Conservation (phyloP, 2,888 invertebrate species). For the Cyrtodaria siliqua region DNA sequence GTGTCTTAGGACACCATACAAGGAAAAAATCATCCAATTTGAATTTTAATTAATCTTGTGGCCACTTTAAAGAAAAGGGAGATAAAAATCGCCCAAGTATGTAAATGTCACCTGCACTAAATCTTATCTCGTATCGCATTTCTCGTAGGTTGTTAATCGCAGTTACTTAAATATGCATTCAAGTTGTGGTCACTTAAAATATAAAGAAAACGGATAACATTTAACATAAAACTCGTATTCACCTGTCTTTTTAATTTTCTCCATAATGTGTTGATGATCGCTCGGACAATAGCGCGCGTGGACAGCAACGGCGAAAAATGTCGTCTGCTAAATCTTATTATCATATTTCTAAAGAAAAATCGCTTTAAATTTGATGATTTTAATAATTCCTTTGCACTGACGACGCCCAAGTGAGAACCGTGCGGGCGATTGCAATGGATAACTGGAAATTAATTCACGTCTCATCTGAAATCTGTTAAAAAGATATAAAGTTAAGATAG, state of each 20-base stretch:
- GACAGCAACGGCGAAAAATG: not conserved
- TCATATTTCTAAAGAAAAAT: conserved; percentile 11
- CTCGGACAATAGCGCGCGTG: conserved; percentile 6
- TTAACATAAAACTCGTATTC: conserved; percentile 16
- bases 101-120: no score
- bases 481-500: conserved; percentile 14
- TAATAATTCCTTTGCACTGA: not conserved
- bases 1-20: no score
- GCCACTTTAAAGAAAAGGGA: no score
- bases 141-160: not conserved
- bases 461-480: conserved; percentile 31
- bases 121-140: not conserved
- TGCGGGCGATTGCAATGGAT: conserved; percentile 17
- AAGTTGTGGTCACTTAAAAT: conserved; percentile 12
- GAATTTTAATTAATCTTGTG: no score
- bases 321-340: conserved; percentile 6
- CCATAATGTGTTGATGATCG: conserved; percentile 1
- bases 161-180: conserved; percentile 28
- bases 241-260: conserved; percentile 22
- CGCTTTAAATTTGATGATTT: conserved; percentile 14
- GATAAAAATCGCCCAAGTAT: no score
- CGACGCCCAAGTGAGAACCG: not conserved
- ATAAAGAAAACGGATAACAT: conserved; percentile 40
- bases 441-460: conserved; percentile 47
- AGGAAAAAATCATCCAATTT: no score